A percentile compares a stretch with the other conserved stretches of the same genome.
phyloP scores from a whole-genome alignment of 2,113 vertebrate species.

The Platysternon megacephalum region DNA sequence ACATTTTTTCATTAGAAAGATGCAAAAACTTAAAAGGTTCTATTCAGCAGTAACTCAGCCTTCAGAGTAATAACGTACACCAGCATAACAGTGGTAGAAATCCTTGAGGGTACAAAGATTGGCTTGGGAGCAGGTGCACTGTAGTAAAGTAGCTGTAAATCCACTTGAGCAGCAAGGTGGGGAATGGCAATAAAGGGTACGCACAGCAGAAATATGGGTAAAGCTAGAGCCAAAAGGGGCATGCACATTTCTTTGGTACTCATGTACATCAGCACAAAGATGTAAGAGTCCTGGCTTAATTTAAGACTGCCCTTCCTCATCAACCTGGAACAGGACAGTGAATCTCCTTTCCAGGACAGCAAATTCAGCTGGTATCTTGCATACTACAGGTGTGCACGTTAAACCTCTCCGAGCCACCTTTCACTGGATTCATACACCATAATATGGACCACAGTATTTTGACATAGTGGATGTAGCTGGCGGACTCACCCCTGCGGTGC shows the following conservation, averaged over 20 bases:
- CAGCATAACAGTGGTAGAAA: no score
- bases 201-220: accelerated
- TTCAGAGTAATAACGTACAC: neutral
- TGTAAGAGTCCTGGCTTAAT: no score
- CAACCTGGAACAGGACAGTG: neutral
- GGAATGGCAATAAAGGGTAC: neutral
- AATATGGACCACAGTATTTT: neutral
- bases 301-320: no score
- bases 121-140: neutral
- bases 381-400: neutral
- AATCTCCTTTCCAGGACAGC: neutral
- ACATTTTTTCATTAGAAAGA: neutral
- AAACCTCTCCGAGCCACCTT: neutral
- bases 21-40: neutral
- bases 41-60: neutral
- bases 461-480: no score
- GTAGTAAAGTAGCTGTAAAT: neutral
- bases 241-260: neutral
- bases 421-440: neutral
- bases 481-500: no score
- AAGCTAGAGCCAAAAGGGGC: neutral
- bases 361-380: neutral
- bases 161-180: neutral
- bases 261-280: no score
- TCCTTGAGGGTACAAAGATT: neutral